Conservation (phyloP, 2,113 vertebrate species). For the Saiga tatarica region DNA sequence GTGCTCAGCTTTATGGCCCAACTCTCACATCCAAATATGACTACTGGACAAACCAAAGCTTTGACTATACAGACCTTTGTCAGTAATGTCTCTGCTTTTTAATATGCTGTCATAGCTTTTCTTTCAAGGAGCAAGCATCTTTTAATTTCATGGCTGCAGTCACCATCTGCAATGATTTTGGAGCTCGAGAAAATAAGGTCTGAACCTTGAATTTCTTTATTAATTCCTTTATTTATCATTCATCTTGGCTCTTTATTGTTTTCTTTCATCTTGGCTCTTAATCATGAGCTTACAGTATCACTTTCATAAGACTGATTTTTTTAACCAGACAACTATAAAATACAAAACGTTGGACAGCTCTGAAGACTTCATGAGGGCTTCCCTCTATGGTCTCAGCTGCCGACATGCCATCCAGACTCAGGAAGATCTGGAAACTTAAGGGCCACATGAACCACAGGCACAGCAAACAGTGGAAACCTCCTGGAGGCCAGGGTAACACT, state of each 20-base stretch:
- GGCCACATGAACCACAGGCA: conserved; percentile 85
- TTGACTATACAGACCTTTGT: not conserved
- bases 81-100: not conserved
- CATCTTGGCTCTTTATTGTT: not conserved
- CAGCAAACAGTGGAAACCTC: conserved; percentile 89
- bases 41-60: not conserved
- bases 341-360: not conserved
- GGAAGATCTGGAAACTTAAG: conserved; percentile 86
- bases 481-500: conserved; percentile 87
- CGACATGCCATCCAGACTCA: not conserved
- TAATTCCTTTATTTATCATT: not conserved
- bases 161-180: not conserved
- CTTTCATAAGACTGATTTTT: not conserved
- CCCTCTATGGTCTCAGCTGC: not conserved
- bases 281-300: not conserved
- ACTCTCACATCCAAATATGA: not conserved
- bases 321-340: not conserved
- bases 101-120: not conserved
- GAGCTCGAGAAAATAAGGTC: not conserved
- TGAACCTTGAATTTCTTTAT: not conserved
- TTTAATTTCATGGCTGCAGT: not conserved
- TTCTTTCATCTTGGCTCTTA: not conserved
- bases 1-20: not conserved
- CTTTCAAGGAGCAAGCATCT: not conserved
- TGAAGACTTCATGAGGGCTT: not conserved